Conservation (phyloP, 2,888 invertebrate species). For the Biston stratarius region DNA sequence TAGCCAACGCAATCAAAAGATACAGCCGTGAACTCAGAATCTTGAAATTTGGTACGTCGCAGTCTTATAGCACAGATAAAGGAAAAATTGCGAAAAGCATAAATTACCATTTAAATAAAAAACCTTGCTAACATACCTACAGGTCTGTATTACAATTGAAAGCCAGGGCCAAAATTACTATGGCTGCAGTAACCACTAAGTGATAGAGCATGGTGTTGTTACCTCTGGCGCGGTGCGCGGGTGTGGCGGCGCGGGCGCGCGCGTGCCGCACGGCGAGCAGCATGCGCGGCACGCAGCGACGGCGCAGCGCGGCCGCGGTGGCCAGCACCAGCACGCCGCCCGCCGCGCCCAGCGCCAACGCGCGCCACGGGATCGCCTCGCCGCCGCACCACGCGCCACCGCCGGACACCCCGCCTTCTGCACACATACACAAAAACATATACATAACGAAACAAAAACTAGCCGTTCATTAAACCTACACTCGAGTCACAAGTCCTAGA, state of each 20-base stretch:
- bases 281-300: conserved; percentile 75
- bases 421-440: neutral
- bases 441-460: neutral
- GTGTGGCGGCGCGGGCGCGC: conserved; percentile 67
- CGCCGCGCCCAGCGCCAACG: conserved; percentile 82
- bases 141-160: too few species aligned
- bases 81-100: too few species aligned
- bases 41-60: too few species aligned
- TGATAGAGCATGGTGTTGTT: too few species aligned
- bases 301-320: conserved; percentile 82
- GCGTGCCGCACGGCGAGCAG: conserved; percentile 73
- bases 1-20: too few species aligned
- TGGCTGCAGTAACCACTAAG: too few species aligned
- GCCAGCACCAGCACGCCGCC: conserved; percentile 78
- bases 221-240: conserved; percentile 75
- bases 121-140: too few species aligned
- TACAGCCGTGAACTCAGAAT: too few species aligned
- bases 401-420: conserved; percentile 44
- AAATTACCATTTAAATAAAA: too few species aligned
- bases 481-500: too few species aligned
- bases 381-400: conserved; percentile 58
- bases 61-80: too few species aligned
- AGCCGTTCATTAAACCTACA: neutral
- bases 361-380: conserved; percentile 86
- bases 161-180: too few species aligned